phyloP scores from a whole-genome alignment of 2,888 invertebrate species.

The Eupithecia abbreviata region DNA sequence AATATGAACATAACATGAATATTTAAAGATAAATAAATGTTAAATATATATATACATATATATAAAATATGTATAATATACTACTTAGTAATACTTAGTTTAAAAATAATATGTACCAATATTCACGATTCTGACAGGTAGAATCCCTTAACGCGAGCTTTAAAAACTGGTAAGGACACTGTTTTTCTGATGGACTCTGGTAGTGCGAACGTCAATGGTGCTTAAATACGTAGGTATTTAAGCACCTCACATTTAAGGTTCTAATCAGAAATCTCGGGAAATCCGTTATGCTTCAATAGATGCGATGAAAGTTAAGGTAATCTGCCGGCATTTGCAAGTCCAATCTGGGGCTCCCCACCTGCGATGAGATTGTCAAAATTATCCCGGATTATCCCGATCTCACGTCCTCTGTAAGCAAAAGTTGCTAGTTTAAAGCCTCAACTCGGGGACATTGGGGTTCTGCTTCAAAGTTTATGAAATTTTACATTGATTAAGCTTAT shows the following conservation, averaged over 20 bases:
- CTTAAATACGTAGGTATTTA: neutral
- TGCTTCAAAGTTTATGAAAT: constrained; percentile 8
- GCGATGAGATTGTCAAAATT: constrained; percentile 38
- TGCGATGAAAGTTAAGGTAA: constrained; percentile 31
- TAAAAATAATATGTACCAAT: too few species aligned
- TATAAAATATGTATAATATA: too few species aligned
- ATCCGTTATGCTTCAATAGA: constrained; percentile 28
- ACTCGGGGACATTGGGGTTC: constrained; percentile 2
- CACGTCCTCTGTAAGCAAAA: constrained; percentile 30
- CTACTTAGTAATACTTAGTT: too few species aligned
- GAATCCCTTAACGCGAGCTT: too few species aligned
- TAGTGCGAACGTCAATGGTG: too few species aligned
- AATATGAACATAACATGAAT: too few species aligned
- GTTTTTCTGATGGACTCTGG: too few species aligned
- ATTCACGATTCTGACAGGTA: too few species aligned
- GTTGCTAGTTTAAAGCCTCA: constrained; percentile 19
- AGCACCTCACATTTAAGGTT: constrained; percentile 5
- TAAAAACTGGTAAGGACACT: too few species aligned
- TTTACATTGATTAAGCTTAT: constrained; percentile 1
- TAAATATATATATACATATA: too few species aligned
- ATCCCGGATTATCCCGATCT: constrained; percentile 35
- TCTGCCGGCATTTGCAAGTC: constrained; percentile 35
- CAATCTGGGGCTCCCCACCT: constrained; percentile 34
- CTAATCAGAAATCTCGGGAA: constrained; percentile 29
- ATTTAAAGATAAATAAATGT: too few species aligned